Evolutionary conservation across 2,797 vertebrate genomes (phyloP), one percentile per base, ranked within the genome.

Genomic region (Adelosebastes latens): DNA sequence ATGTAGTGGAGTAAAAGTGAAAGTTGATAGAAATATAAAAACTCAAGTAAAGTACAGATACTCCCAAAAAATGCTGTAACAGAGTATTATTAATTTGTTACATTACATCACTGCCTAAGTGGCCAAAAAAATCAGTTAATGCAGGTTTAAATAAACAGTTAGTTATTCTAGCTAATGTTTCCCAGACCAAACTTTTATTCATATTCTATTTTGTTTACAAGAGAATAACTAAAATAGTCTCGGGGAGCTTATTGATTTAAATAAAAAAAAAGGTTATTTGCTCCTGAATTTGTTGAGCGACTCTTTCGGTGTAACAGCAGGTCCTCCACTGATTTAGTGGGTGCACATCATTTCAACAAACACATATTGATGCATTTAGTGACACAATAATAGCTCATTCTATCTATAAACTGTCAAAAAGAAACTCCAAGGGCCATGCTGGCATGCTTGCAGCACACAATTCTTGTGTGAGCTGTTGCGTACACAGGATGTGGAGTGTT

Each of bases 401-500:
- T 86, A 71, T 88, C 73, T 83, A 75, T 81, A 84, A 84, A 56
- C 85, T 83, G 81, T 89, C 86, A 87, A 69, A 89, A n/a, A 66
- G 78, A 83, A 87, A 85, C 88, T 88, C 88, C n/a, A 64, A 80
- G 67, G 81, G 80, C 80, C 82, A 85, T 34, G 72, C 79, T 87
- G 80, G 82, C 83, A 72, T 56, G 75, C 88, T 84, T 63, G 72
- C 75, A 84, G 81, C 82, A 75, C 75, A 72, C 82, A 80, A 49
- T 79, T 75, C 73, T 86, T 86, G 59, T 82, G 85, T 79, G 89
- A 85, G 84, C 84, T 88, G 75, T 89, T 92, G 89, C 90, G 83
- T 75, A 84, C 60, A 91, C 87, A 93, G 93, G 92, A 94, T 94
- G 92, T 89, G 73, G 82, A 85, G 77, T 89, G 87, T 93, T 92